phyloP scores from a whole-genome alignment of 2,888 invertebrate genomes.

The Crossocerus cetratus region DNA sequence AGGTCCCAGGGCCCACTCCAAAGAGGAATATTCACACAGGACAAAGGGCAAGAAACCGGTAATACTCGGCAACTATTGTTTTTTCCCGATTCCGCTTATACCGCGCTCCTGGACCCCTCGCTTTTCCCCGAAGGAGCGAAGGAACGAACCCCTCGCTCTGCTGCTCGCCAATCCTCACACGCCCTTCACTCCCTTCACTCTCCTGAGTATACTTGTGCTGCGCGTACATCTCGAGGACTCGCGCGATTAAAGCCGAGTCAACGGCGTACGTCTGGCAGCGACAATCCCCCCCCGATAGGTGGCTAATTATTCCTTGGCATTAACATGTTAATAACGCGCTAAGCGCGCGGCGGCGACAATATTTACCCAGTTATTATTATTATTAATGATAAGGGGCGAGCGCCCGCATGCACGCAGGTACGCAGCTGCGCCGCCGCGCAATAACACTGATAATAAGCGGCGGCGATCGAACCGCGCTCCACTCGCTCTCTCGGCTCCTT shows the following conservation, averaged over 20 bases:
- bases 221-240: too few relatives aligned
- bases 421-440: constrained; percentile 6
- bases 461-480: not conserved
- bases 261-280: too few relatives aligned
- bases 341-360: constrained; percentile 6
- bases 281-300: too few relatives aligned
- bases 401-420: not conserved
- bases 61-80: constrained; percentile 54
- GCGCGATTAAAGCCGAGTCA: too few relatives aligned
- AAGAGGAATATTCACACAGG: constrained; percentile 53
- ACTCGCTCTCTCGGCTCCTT: not conserved
- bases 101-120: not conserved
- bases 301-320: not conserved
- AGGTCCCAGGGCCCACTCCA: constrained; percentile 50
- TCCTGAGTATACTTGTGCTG: too few relatives aligned
- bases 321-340: constrained; percentile 7
- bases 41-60: constrained; percentile 65
- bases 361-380: constrained; percentile 15
- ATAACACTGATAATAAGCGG: constrained; percentile 9
- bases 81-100: constrained; percentile 13
- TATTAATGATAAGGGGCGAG: constrained; percentile 9
- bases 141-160: not conserved
- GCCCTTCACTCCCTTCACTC: too few relatives aligned
- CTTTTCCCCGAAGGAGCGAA: not conserved
- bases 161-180: not conserved